phyloP scores from a whole-genome alignment of 2,797 vertebrate genomes.

The Etheostoma perlongum region DNA sequence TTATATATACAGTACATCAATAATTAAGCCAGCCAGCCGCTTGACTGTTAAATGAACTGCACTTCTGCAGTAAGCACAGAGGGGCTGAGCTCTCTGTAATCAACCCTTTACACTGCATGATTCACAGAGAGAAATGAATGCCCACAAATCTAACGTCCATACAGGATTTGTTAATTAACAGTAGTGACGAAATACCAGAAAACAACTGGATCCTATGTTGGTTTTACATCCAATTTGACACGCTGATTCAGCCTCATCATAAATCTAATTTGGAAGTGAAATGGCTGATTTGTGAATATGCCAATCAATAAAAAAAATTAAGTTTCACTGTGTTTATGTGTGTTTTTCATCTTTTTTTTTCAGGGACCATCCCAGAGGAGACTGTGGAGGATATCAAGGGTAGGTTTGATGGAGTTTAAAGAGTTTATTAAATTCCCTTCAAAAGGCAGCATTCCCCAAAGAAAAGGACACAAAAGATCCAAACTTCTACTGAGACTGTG shows the following conservation, averaged over 20 bases:
- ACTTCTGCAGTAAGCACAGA: slow-evolving; percentile 21
- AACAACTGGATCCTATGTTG: background rate
- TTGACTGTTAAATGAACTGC: slow-evolving; percentile 7
- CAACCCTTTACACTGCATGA: background rate
- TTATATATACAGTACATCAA: slow-evolving; percentile 23
- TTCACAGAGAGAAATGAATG: background rate
- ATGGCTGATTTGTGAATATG: slow-evolving; percentile 11
- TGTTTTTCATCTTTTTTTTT: slow-evolving; percentile 21
- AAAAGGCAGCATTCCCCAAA: slow-evolving; percentile 17
- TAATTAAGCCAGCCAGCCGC: slow-evolving; percentile 39
- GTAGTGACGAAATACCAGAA: background rate
- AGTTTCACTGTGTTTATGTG: slow-evolving; percentile 2
- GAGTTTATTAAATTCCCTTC: slow-evolving; percentile 2
- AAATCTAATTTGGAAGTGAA: background rate
- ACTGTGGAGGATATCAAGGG: slow-evolving; percentile 97
- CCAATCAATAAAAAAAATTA: background rate
- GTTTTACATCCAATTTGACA: background rate
- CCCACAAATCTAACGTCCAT: background rate
- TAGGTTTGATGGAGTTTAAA: slow-evolving; percentile 66
- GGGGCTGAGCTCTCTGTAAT: slow-evolving; percentile 3
- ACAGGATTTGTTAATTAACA: background rate
- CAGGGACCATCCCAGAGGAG: slow-evolving; percentile 93
- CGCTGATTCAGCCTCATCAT: slow-evolving; percentile 16
- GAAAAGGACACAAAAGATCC: background rate
- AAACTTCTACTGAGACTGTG: background rate